Evolutionary conservation across 2,888 invertebrate genomes (phyloP).

Genomic region (Ophraella communa): DNA sequence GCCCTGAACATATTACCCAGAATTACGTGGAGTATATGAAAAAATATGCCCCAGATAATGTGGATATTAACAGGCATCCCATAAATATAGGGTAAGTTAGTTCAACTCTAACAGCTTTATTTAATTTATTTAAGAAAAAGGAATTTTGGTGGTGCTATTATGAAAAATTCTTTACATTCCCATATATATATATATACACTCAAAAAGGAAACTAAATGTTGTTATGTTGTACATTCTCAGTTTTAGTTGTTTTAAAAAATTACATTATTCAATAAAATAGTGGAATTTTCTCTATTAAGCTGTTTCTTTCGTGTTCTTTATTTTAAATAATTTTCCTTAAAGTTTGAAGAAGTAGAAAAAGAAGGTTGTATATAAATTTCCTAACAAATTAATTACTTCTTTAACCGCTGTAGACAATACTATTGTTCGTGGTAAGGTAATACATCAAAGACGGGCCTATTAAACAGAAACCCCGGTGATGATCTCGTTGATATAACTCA

Average conservation of each 20-base stretch:
- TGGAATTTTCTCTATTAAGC: too few species aligned
- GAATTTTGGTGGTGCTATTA: background rate
- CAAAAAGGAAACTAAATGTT: too few species aligned
- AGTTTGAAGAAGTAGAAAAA: too few species aligned
- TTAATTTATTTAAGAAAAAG: conserved; percentile 4
- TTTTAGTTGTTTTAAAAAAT: too few species aligned
- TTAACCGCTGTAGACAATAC: background rate
- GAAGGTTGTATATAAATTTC: too few species aligned
- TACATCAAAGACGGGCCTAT: background rate
- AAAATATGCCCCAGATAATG: conserved; percentile 66
- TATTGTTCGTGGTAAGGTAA: background rate
- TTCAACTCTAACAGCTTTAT: background rate
- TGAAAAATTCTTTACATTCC: too few species aligned
- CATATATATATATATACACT: too few species aligned
- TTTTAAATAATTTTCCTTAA: too few species aligned
- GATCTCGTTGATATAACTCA: background rate
- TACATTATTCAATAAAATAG: too few species aligned
- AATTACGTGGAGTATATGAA: conserved; percentile 62
- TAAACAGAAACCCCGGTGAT: background rate
- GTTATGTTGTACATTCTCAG: too few species aligned
- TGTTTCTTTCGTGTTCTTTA: too few species aligned
- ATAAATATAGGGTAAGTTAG: conserved; percentile 70
- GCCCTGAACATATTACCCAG: conserved; percentile 67
- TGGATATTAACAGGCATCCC: conserved; percentile 66
- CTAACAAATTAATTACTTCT: too few species aligned